phyloP scores from a whole-genome alignment of 2,113 vertebrate genomes.

The Nymphicus hollandicus region DNA sequence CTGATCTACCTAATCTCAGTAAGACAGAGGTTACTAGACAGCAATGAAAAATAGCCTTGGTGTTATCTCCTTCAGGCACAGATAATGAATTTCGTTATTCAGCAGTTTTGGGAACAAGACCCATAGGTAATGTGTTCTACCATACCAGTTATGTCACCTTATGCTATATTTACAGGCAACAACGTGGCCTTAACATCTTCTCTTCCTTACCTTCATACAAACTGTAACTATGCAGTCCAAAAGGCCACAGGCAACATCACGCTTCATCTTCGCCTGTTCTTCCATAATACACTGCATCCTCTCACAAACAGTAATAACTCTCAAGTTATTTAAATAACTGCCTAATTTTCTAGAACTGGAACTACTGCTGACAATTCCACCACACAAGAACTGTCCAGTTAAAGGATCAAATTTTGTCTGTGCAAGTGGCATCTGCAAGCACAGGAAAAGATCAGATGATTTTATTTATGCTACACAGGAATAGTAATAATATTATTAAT shows the following conservation, averaged over 20 bases:
- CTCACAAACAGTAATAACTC: neutral
- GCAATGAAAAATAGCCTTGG: neutral
- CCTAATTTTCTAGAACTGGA: neutral
- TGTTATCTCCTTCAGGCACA: neutral
- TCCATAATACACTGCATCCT: neutral
- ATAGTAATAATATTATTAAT: conserved; percentile 15
- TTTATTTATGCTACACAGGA: neutral
- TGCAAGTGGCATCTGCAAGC: conserved; percentile 23
- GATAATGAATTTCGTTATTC: neutral
- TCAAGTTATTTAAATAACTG: neutral
- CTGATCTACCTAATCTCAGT: neutral
- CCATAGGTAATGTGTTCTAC: neutral
- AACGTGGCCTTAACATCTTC: neutral
- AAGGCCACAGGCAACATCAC: neutral
- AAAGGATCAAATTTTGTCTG: conserved; percentile 29
- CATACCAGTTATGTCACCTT: neutral
- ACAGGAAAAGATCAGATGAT: neutral
- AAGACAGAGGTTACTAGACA: neutral
- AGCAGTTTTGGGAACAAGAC: neutral
- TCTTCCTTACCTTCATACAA: neutral
- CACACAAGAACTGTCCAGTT: conserved; percentile 12
- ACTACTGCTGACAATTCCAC: conserved; percentile 21
- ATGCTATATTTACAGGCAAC: neutral
- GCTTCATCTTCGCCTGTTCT: neutral
- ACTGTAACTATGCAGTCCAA: neutral